Conservation (phyloP, 1,140 invertebrate species). For the Lutraria rhynchaena region DNA sequence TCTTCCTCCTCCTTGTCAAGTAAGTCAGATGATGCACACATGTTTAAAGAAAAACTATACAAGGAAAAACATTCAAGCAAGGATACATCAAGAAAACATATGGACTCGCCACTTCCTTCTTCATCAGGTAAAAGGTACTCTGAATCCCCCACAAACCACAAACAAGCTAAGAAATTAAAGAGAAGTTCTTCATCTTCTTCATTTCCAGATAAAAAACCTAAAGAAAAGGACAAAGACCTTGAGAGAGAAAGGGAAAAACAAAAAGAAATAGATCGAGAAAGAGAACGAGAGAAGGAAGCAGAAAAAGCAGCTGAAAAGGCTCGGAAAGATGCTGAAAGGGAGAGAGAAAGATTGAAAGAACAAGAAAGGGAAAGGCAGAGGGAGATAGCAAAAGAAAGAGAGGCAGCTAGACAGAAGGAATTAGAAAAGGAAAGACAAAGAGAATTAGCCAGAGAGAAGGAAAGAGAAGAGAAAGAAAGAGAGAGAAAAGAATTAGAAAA, state of each 20-base stretch:
- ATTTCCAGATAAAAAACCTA: conserved; percentile 49
- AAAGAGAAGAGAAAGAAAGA: conserved; percentile 9
- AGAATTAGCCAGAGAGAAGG: not conserved
- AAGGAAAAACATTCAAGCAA: conserved; percentile 45
- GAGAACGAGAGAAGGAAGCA: conserved; percentile 35
- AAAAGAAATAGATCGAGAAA: conserved; percentile 32
- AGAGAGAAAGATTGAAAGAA: conserved; percentile 31
- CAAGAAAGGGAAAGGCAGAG: conserved; percentile 11
- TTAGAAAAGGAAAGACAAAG: not conserved
- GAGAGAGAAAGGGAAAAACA: conserved; percentile 45
- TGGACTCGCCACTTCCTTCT: conserved; percentile 10
- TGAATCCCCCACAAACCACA: conserved; percentile 38
- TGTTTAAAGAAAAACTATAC: conserved; percentile 5
- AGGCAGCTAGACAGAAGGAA: conserved; percentile 13
- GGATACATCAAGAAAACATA: conserved; percentile 46
- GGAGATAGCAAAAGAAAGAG: conserved; percentile 7
- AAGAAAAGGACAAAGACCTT: conserved; percentile 33
- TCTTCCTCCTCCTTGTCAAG: conserved; percentile 3
- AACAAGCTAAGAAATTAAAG: conserved; percentile 34
- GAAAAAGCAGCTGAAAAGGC: conserved; percentile 29
- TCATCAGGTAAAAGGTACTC: conserved; percentile 45
- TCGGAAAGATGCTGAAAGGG: conserved; percentile 24
- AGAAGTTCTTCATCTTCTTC: conserved; percentile 55
- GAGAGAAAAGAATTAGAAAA: not conserved
- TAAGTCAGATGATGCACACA: conserved; percentile 12